These are phyloP conservation scores for Rotaria socialis DNA, from an alignment of 2,888 invertebrate species.

Conservation along the genomic window DNA sequence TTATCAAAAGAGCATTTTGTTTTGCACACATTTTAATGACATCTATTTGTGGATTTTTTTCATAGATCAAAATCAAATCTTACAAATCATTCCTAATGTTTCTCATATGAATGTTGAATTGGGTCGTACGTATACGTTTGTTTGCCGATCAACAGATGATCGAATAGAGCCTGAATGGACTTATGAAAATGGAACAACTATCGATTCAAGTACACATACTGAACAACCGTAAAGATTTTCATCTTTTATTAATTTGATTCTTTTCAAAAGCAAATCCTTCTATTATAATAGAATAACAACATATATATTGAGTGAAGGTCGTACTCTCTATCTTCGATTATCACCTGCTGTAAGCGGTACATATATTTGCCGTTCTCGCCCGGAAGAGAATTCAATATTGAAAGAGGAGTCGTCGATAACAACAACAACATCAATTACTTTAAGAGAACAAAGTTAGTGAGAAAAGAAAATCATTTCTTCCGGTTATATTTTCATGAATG, in stretches of 20 bases:
- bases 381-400: neutral
- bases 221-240: neutral
- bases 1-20: too few relatives aligned
- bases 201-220: neutral
- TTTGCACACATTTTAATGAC: too few relatives aligned
- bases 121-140: neutral
- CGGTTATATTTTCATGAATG: too few relatives aligned
- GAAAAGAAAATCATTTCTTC: neutral
- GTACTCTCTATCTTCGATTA: too few relatives aligned
- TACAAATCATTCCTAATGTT: neutral
- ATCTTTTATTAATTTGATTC: too few relatives aligned
- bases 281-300: slow-evolving; percentile 20
- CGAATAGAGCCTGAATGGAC: neutral
- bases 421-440: neutral
- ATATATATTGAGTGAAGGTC: neutral
- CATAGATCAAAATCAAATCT: neutral
- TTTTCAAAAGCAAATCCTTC: neutral
- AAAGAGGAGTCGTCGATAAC: neutral
- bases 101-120: slow-evolving; percentile 3
- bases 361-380: neutral
- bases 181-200: neutral
- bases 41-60: neutral
- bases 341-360: neutral
- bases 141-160: neutral
- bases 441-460: neutral